Evolutionary conservation across 2,888 invertebrate species (phyloP).

Genomic region (Mylabris sibirica): DNA sequence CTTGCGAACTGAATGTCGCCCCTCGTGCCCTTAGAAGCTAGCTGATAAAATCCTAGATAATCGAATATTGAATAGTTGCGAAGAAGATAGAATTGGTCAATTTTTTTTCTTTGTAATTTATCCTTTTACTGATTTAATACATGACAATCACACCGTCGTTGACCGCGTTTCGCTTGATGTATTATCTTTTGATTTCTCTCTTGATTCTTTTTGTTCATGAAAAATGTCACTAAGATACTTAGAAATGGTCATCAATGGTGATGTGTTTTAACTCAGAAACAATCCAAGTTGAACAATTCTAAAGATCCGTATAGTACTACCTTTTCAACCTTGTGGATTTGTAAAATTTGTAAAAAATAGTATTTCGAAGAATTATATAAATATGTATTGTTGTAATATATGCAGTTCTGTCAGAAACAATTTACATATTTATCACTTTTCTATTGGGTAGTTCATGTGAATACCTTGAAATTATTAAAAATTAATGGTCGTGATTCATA

Average conservation of each 20-base stretch:
- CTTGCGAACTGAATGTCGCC: no score
- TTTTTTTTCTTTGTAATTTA: no score
- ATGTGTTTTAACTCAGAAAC: no score
- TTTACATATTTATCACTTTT: constrained; percentile 6
- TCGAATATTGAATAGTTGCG: no score
- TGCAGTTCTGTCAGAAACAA: background rate
- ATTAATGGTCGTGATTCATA: background rate
- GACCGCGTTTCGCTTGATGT: background rate
- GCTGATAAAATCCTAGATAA: no score
- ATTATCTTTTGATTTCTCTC: background rate
- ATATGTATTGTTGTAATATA: background rate
- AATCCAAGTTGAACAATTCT: background rate
- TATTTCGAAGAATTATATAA: background rate
- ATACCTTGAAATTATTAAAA: background rate
- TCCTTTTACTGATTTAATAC: no score
- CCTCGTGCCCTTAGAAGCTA: no score
- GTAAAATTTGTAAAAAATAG: background rate
- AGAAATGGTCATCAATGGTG: background rate
- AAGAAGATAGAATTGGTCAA: no score
- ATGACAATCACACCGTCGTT: background rate
- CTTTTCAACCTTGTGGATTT: background rate
- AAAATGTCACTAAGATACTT: background rate
- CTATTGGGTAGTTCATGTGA: background rate
- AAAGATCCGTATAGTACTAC: background rate
- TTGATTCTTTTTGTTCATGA: background rate